Evolutionary conservation across 1,140 invertebrate genomes (phyloP).

Genomic region (Trissolcus basalis): DNA sequence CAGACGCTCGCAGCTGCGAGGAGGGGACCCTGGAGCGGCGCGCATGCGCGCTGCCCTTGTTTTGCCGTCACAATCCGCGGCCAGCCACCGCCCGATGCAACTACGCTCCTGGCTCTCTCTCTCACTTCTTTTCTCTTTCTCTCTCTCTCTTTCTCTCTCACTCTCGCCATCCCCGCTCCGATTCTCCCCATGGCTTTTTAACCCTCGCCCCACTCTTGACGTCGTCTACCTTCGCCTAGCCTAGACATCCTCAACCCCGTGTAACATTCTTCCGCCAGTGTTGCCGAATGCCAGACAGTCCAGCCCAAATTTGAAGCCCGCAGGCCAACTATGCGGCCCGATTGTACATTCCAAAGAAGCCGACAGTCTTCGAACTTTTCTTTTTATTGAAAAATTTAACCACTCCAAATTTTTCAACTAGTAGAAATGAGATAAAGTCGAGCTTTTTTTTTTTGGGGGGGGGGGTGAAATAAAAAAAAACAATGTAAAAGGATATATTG

Average conservation of each 20-base stretch:
- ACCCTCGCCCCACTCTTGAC: background rate
- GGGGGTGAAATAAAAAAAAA: too few species aligned
- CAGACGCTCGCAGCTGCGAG: conserved; percentile 31
- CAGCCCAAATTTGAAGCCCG: conserved; percentile 8
- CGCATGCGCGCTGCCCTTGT: conserved; percentile 72
- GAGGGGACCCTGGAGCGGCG: conserved; percentile 4
- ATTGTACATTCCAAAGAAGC: conserved; percentile 4
- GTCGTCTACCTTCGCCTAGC: conserved; percentile 8
- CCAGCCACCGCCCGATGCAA: conserved; percentile 66
- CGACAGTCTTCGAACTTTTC: background rate
- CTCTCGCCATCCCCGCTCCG: background rate
- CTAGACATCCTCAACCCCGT: conserved; percentile 14
- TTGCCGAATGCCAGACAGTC: conserved; percentile 16
- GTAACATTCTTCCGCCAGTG: conserved; percentile 26
- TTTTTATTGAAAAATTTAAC: too few species aligned
- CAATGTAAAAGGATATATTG: too few species aligned
- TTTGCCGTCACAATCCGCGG: conserved; percentile 65
- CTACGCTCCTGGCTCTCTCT: conserved; percentile 42
- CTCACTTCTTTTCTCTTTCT: conserved; percentile 4
- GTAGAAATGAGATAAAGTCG: too few species aligned
- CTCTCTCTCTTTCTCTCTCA: background rate
- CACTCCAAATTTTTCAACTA: too few species aligned
- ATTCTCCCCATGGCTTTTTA: too few species aligned
- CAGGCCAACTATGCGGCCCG: conserved; percentile 11
- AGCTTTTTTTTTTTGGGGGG: too few species aligned